These are phyloP conservation scores for Aspidiotus rigidus DNA, from an alignment of 2,888 invertebrate genomes.

Conservation along the genomic window DNA sequence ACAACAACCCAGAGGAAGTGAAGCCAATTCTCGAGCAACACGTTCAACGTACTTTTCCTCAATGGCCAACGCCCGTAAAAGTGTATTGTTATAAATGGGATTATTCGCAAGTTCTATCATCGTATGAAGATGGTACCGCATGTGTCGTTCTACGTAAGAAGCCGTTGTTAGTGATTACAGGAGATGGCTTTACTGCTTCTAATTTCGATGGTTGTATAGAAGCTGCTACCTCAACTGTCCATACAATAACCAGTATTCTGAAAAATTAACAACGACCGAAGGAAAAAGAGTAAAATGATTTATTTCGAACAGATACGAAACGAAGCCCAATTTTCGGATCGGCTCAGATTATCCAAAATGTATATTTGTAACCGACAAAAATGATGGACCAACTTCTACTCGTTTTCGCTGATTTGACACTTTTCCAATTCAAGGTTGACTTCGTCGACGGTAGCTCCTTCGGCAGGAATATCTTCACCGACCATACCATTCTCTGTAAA, in stretches of 20 bases:
- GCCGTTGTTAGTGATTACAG: slow-evolving; percentile 31
- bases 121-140: slow-evolving; percentile 23
- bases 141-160: slow-evolving; percentile 28
- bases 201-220: slow-evolving; percentile 35
- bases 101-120: slow-evolving; percentile 33
- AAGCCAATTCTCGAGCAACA: slow-evolving; percentile 20
- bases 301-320: too few species aligned
- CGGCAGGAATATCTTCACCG: slow-evolving; percentile 57
- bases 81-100: slow-evolving; percentile 34
- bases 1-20: slow-evolving; percentile 17
- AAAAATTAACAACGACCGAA: too few species aligned
- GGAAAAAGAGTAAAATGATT: too few species aligned
- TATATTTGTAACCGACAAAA: too few species aligned
- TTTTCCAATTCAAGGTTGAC: slow-evolving; percentile 74
- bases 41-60: slow-evolving; percentile 31
- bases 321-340: too few species aligned
- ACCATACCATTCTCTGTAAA: slow-evolving; percentile 37
- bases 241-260: not conserved
- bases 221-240: slow-evolving; percentile 23
- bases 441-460: slow-evolving; percentile 77
- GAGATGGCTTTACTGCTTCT: slow-evolving; percentile 34
- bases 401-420: slow-evolving; percentile 33
- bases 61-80: slow-evolving; percentile 25
- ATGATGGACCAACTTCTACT: not conserved
- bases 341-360: too few species aligned